Evolutionary conservation across 2,797 vertebrate genomes (phyloP).

Genomic region (Synanceia verrucosa): DNA sequence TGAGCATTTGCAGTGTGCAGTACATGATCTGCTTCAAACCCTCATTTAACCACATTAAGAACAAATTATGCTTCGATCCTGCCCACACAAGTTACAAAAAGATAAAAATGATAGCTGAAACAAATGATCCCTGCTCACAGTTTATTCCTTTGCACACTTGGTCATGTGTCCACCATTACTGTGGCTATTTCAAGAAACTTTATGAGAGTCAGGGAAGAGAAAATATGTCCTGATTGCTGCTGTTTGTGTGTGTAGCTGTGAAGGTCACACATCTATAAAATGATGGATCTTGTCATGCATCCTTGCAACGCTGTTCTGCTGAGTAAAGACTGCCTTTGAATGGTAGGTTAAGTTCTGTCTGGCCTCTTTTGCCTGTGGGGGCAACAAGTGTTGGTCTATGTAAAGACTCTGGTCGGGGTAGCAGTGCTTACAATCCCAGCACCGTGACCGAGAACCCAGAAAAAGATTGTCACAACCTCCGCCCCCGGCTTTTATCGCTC

Average conservation of each 20-base stretch:
- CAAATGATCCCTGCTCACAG: neutral
- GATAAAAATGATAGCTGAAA: neutral
- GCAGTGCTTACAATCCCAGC: neutral
- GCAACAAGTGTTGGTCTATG: neutral
- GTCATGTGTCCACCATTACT: neutral
- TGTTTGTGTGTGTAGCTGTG: neutral
- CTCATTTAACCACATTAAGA: slow-evolving; percentile 47
- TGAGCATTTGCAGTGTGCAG: slow-evolving; percentile 30
- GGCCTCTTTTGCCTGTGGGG: neutral
- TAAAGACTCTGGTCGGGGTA: slow-evolving; percentile 1
- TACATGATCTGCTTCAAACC: slow-evolving; percentile 44
- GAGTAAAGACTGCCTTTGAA: neutral
- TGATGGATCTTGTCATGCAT: neutral
- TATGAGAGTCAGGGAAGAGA: neutral
- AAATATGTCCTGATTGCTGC: neutral
- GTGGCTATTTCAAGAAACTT: neutral
- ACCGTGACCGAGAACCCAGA: slow-evolving; percentile 16
- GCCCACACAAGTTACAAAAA: neutral
- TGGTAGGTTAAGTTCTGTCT: neutral
- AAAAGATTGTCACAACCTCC: slow-evolving; percentile 54
- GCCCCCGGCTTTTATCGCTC: slow-evolving; percentile 21
- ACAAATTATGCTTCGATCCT: slow-evolving; percentile 36
- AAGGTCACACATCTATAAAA: neutral
- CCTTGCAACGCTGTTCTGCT: neutral
- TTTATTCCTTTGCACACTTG: slow-evolving; percentile 7